A percentile compares a stretch with the other conserved stretches of the same genome.
Conservation (phyloP, 2,888 invertebrate species). For the Apodemia mormo region DNA sequence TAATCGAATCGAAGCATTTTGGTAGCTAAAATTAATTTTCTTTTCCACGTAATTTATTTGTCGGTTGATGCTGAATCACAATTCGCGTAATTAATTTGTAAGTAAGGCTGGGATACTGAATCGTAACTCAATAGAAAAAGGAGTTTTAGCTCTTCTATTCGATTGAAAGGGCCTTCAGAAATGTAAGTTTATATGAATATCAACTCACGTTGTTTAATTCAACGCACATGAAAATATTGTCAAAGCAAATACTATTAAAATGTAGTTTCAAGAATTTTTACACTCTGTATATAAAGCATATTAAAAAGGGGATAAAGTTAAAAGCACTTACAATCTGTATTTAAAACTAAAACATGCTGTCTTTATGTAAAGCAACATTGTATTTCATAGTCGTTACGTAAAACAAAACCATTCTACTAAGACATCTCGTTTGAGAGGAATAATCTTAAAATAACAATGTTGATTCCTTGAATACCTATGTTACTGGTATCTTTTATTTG, state of each 20-base stretch:
- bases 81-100: too few relatives aligned
- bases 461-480: slow-evolving; percentile 8
- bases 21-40: too few relatives aligned
- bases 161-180: too few relatives aligned
- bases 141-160: too few relatives aligned
- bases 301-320: slow-evolving; percentile 2
- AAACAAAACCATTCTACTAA: slow-evolving; percentile 7
- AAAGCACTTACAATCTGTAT: slow-evolving; percentile 10
- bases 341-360: slow-evolving; percentile 9
- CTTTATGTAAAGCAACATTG: slow-evolving; percentile 7
- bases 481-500: background rate
- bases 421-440: slow-evolving; percentile 7
- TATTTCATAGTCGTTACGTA: slow-evolving; percentile 15
- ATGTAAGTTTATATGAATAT: background rate
- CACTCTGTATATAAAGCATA: background rate
- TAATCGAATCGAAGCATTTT: too few relatives aligned
- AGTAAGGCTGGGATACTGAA: too few relatives aligned
- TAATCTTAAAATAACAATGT: slow-evolving; percentile 18
- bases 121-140: too few relatives aligned
- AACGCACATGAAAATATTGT: background rate
- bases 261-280: background rate
- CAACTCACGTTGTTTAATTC: background rate
- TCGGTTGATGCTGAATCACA: too few relatives aligned
- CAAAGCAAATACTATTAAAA: background rate
- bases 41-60: too few relatives aligned